Conservation (phyloP, 1,140 invertebrate species). For the Papilio glaucus region DNA sequence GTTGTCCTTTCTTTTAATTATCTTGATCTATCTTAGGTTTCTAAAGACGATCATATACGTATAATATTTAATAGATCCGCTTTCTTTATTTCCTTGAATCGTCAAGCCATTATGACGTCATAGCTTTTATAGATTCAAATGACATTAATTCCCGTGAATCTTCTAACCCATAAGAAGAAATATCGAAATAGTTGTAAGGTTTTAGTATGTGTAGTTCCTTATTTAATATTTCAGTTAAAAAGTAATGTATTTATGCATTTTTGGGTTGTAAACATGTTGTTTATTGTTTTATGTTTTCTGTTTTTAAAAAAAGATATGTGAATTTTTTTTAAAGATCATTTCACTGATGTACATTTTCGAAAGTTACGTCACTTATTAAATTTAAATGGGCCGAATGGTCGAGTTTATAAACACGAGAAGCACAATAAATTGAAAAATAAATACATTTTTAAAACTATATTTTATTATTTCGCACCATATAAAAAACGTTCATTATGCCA, state of each 20-base stretch:
- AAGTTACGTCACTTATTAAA: slow-evolving; percentile 67
- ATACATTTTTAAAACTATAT: slow-evolving; percentile 73
- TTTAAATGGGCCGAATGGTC: slow-evolving; percentile 60
- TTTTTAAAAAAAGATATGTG: slow-evolving; percentile 59
- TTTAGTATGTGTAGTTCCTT: slow-evolving; percentile 16
- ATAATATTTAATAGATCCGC: neutral
- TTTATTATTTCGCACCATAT: slow-evolving; percentile 43
- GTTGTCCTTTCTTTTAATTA: neutral
- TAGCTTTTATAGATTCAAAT: slow-evolving; percentile 5
- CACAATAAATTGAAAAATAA: slow-evolving; percentile 81
- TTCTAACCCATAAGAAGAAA: slow-evolving; percentile 19
- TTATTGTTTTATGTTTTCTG: slow-evolving; percentile 67
- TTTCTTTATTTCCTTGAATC: slow-evolving; percentile 16
- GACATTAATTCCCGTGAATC: neutral
- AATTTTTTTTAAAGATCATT: slow-evolving; percentile 69
- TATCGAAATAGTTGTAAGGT: slow-evolving; percentile 27
- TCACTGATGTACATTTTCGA: slow-evolving; percentile 59
- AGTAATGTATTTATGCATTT: slow-evolving; percentile 39
- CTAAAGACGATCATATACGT: neutral
- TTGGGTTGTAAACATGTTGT: slow-evolving; percentile 55
- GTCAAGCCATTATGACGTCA: slow-evolving; percentile 29
- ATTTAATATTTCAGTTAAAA: slow-evolving; percentile 16
- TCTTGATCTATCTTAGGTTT: neutral
- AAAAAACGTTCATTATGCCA: too few species aligned
- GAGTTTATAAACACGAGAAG: slow-evolving; percentile 73